Evolutionary conservation across 2,797 vertebrate species (phyloP), one percentile per base, ranked within the genome.

Genomic region (Enteromius argenteus): DNA sequence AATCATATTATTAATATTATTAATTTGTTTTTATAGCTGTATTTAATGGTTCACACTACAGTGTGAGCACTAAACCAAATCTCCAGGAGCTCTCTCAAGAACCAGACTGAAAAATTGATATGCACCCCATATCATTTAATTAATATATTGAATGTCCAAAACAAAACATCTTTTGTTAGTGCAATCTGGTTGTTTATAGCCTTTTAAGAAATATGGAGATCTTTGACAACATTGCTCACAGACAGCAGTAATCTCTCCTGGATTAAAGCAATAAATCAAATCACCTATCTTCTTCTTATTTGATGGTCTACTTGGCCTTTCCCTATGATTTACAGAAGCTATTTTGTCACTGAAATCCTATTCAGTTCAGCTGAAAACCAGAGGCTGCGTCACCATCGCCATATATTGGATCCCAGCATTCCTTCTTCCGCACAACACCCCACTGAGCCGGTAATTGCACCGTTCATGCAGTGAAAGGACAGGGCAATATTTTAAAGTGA

Each of bases 381-480:
- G 75, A 58, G 68, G 73, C 71, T 32, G 83, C 64, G 42, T 84
- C 72, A 85, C 46, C 62, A 39, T 23, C 4, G 4, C 67, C 27
- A 77, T 72, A 73, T 92, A 82, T 68, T 90, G 91, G 67, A 39
- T 68, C 75, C n/a, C 80, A 53, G 67, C 30, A 37, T 46, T 69
- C 30, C 85, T 44, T 82, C 85, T 85, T 79, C 90, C 90, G 89
- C 80, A 86, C 72, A 87, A 90, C 81, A 90, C 83, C 90, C 92
- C 88, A 88, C 91, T 90, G 92, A 91, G 92, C 91, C 87, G 87
- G 91, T 93, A 94, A 94, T 94, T 92, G 90, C 88, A 67, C 88
- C 90, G 88, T 89, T 90, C 89, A 91, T 91, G 89, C 91, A 92
- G 91, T 91, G 90, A 92, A 91, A 84, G 85, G 86, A 90, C 82